Base-by-base conservation (phyloP, 53 echinoderm and acorn worm genomes). In the Luidia sarsii region DNA sequence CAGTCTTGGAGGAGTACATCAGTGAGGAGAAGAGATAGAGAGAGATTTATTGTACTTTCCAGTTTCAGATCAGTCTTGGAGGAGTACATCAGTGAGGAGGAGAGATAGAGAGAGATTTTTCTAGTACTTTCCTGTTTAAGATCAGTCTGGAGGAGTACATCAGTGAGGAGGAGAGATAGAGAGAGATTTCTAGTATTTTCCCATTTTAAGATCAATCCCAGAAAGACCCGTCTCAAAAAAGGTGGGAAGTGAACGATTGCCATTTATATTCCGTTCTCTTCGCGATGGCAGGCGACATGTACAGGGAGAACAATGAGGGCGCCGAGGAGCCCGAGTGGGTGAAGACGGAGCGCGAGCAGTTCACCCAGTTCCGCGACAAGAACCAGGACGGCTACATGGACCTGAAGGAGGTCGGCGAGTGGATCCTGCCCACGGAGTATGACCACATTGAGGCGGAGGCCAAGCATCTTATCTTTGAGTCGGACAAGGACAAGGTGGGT, bases 391-490 rank as follows among this genome's bases (percentile, higher is more conserved):
- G 86, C n/a, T 86, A 50, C 33, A 67, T 96, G 80, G 85, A 91
- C 56, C 22, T 33, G 0, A n/a, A 65, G n/a, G 97, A 96, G 64
- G 53, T 96, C 0, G 75, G 83, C 2, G 93, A 93, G 45, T 97
- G 93, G 93, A 93, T 97, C 19, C 79, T 97, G 51, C 97, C 97
- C 4, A 80, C 81, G 33, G 80, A 91, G 18, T 93, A 93, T 22
- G 97, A 97, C 80, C 97, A 91, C 11, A 69, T 87, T 1, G 68
- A 72, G 45, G 90, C 96, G 11, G 96, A 96, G 61, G 90, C 90
- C 13, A 96, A 93, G 37, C 96, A 96, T 84, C 89, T 96, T 1
- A 70, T 96, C 10, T 89, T 67, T 39, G 93, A 93, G 43, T 75
- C 96, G 0, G 96, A 96, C 64, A 50, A 14, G 22, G 82, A 95